A percentile compares a stretch with the other conserved stretches of the same genome.
phyloP scores from a whole-genome alignment of 2,797 vertebrate genomes.

The Poeciliopsis presidionis region DNA sequence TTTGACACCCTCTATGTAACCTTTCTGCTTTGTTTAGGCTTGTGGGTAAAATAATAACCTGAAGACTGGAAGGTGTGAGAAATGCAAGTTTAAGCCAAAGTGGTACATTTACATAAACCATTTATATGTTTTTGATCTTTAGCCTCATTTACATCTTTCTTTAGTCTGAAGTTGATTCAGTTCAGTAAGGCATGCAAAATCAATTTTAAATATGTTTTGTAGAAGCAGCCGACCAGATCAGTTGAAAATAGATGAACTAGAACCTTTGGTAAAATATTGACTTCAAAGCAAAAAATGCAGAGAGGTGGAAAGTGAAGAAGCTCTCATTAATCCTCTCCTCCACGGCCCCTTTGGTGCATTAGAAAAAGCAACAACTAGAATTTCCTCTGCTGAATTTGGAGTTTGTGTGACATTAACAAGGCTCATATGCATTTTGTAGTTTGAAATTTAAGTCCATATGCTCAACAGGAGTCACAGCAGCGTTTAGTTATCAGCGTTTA shows the following conservation, averaged over 20 bases:
- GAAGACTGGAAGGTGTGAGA: slow-evolving; percentile 14
- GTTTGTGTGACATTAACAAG: neutral
- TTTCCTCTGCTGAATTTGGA: slow-evolving; percentile 3
- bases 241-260: neutral
- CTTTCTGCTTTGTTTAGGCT: slow-evolving; percentile 17
- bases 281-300: slow-evolving; percentile 4
- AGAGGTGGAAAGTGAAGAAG: neutral
- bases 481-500: neutral
- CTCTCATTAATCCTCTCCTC: neutral
- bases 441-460: slow-evolving; percentile 14
- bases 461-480: slow-evolving; percentile 10
- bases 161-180: neutral
- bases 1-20: slow-evolving; percentile 20
- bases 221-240: neutral
- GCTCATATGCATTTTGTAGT: slow-evolving; percentile 5
- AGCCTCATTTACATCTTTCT: neutral
- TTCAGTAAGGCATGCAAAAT: neutral
- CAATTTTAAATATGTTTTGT: neutral
- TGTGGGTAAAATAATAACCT: slow-evolving; percentile 16
- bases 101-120: neutral
- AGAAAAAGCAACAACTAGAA: neutral
- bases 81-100: slow-evolving; percentile 1
- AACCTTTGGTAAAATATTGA: neutral
- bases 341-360: neutral
- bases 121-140: neutral